These are phyloP conservation scores for Tragulus kanchil DNA, from an alignment of 2,113 vertebrate genomes.

Conservation along the genomic window DNA sequence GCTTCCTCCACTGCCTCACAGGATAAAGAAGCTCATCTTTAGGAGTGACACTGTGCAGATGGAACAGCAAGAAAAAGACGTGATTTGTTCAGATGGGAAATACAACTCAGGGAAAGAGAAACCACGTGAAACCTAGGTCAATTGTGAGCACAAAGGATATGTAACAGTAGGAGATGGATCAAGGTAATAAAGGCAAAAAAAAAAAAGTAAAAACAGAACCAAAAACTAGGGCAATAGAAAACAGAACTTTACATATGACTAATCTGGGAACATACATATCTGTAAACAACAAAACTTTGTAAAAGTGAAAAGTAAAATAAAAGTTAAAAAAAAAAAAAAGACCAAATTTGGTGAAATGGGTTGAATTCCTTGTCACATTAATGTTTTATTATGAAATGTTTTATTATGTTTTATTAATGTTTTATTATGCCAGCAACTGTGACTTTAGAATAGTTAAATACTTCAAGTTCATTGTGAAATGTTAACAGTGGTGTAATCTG, in stretches of 20 bases:
- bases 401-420: background rate
- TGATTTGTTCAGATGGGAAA: constrained; percentile 21
- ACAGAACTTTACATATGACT: background rate
- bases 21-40: constrained; percentile 30
- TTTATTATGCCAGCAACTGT: background rate
- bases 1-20: constrained; percentile 49
- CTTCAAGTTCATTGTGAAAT: constrained; percentile 2
- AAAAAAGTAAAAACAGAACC: background rate
- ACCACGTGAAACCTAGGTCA: background rate
- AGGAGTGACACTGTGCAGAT: background rate
- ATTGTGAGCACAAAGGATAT: background rate
- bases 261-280: too few relatives aligned
- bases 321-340: background rate
- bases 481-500: background rate
- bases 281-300: too few relatives aligned
- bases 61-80: constrained; percentile 21
- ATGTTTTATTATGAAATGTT: constrained; percentile 28
- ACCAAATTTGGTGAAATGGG: background rate
- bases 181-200: constrained; percentile 12
- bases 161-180: constrained; percentile 14
- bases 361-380: constrained; percentile 42
- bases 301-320: too few relatives aligned
- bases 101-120: constrained; percentile 51
- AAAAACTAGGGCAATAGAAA: constrained; percentile 9
- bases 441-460: constrained; percentile 32